Evolutionary conservation across 2,113 vertebrate genomes (phyloP), one percentile per base, ranked within the genome.

Genomic region (Spea multiplicata): DNA sequence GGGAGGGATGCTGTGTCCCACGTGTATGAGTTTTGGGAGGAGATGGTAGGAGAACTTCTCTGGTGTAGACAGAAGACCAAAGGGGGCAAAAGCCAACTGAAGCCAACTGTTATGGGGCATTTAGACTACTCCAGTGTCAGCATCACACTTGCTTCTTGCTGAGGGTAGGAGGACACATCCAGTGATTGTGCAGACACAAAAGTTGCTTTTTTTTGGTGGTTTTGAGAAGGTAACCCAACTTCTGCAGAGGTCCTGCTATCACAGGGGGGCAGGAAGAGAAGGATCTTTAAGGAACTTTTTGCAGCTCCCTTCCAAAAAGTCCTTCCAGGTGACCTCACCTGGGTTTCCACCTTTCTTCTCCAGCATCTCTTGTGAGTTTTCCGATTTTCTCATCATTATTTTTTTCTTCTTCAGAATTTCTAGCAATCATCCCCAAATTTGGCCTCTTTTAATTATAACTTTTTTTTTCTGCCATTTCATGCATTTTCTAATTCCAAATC

Each of bases 211-310:
- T 14, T 4, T 13, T 1, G 30, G 50, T 8, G 7, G 48, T 3
- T 44, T 44, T 57, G 30, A 55, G 47, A 44, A 17, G 50, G 62
- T 71, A 66, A 72, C 70, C n/a, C 62, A 30, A 66, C 47, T 49
- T 6, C 10, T 62, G 8, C 0, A 57, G 74, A 59, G 65, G 44
- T 17, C 30, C 16, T 14, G 13, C 5, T n/a, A 8, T 64, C n/a
- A 6, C 61, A 64, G 55, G 55, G 9, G 5, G 9, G 5, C 9
- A 13, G 10, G 9, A 59, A 13, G 50, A 53, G 50, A 10, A 53
- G 10, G 50, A 6, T 59, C 8, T 59, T 12, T 13, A 4, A 8
- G 14, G 55, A 59, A 12, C 10, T 59, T 59, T 12, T 13, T 59
- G 55, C 55, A 59, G 8, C 10, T 59, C 55, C 55, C 55, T 59